phyloP scores from a whole-genome alignment of 1,140 invertebrate species.

The Lucilia cuprina region DNA sequence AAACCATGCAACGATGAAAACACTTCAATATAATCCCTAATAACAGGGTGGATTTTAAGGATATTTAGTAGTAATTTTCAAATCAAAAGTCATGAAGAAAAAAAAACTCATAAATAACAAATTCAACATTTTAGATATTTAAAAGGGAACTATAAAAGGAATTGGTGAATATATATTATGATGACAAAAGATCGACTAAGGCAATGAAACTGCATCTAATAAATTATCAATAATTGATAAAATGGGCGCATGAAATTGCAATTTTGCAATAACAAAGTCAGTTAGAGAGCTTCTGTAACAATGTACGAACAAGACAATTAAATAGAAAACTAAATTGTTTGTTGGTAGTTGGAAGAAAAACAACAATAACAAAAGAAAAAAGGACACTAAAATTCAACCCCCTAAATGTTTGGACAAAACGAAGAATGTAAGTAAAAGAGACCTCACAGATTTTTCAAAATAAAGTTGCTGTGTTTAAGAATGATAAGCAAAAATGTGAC shows the following conservation, averaged over 20 bases:
- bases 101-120: conserved; percentile 27
- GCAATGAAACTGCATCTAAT: conserved; percentile 3
- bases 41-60: not conserved
- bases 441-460: not conserved
- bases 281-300: conserved; percentile 20
- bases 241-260: conserved; percentile 24
- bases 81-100: conserved; percentile 11
- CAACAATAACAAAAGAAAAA: not conserved
- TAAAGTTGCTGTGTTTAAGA: not conserved
- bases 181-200: not conserved
- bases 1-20: not conserved
- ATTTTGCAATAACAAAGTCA: conserved; percentile 1
- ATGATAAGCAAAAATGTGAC: conserved; percentile 20
- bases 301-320: conserved; percentile 12
- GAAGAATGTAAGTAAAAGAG: not conserved
- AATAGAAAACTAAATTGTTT: not conserved
- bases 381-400: not conserved
- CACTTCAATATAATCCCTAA: conserved; percentile 13
- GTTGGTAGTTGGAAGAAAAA: too few species aligned
- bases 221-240: conserved; percentile 6
- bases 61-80: conserved; percentile 23
- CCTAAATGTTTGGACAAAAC: conserved; percentile 18
- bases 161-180: not conserved
- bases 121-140: not conserved
- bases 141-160: not conserved